Evolutionary conservation across 1,140 invertebrate genomes (phyloP), one percentile per base, ranked within the genome.

Genomic region (Calliphora vicina): DNA sequence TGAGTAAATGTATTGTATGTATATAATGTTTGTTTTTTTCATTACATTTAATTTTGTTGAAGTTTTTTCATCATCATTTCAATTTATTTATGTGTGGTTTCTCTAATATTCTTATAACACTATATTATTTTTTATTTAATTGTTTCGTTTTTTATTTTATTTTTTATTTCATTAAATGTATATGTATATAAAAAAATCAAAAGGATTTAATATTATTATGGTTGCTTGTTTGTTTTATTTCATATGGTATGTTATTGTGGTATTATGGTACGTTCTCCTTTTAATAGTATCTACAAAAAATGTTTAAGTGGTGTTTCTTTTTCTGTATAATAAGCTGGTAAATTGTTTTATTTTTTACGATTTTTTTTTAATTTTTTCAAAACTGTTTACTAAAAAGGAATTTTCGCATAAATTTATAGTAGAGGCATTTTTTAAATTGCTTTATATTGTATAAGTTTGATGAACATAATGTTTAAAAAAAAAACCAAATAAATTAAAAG

Each of bases 211-310:
- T 74, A 74, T 74, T 74, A 74, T 27, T 74, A 35, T 74, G 72
- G 0, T 35, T 35, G 25, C n/a, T n/a, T n/a, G n/a, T n/a, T 74
- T 74, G 1, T 26, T 72, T 72, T 72, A 26, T 26, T 72, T 72
- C 9, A 72, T 35, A 29, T 74, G 26, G 17, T 35, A 8, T 35
- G 35, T 35, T 8, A 35, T 35, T 35, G 35, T 35, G 35, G 29
- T 29, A 29, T 29, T 29, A 29, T 26, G 12, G 71, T 73, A 35
- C 27, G 15, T 74, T 72, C 71, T 72, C 12, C 9, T 74, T 73
- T 74, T 74, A 29, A 35, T 74, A 74, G 72, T 74, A 74, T 74
- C 72, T 74, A 74, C 72, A 74, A 74, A 74, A 50, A 74, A 74
- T 17, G 13, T 74, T 35, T 35, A 27, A 74, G 72, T 74, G 72